Percentiles rank a stretch among this genome's conserved stretches.
These are phyloP conservation scores for Diadumene lineata DNA, from an alignment of 92 coral and sea anemone species.

Conservation along the genomic window DNA sequence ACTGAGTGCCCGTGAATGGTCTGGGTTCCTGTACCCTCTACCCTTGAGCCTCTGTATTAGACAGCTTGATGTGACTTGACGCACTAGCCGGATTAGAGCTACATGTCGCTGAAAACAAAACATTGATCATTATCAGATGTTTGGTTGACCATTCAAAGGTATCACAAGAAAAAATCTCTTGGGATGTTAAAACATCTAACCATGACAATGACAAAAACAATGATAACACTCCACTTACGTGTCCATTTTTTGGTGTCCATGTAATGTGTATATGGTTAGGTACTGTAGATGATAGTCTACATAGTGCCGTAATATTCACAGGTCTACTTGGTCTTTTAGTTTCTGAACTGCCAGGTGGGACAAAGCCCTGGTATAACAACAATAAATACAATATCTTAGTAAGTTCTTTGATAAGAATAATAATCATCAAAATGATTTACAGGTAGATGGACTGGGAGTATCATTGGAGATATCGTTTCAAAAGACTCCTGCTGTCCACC, in stretches of 20 bases:
- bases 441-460: too few species aligned
- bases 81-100: constrained; percentile 74
- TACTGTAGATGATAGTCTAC: constrained; percentile 87
- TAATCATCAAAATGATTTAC: too few species aligned
- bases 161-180: neutral
- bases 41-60: constrained; percentile 81
- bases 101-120: constrained; percentile 79
- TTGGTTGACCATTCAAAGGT: too few species aligned
- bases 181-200: neutral
- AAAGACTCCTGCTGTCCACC: too few species aligned
- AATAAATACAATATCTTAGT: too few species aligned
- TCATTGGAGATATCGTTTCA: too few species aligned
- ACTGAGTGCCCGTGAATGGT: constrained; percentile 98
- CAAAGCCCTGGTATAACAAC: constrained; percentile 53
- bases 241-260: constrained; percentile 88
- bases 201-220: neutral
- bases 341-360: constrained; percentile 71
- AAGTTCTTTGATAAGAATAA: too few species aligned
- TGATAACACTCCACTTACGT: constrained; percentile 45
- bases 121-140: neutral
- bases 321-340: constrained; percentile 86
- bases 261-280: constrained; percentile 91
- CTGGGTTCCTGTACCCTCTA: constrained; percentile 91
- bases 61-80: constrained; percentile 93
- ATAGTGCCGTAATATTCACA: constrained; percentile 76